These are phyloP conservation scores for Amiota minor DNA, from an alignment of 2,888 invertebrate species.

Conservation along the genomic window DNA sequence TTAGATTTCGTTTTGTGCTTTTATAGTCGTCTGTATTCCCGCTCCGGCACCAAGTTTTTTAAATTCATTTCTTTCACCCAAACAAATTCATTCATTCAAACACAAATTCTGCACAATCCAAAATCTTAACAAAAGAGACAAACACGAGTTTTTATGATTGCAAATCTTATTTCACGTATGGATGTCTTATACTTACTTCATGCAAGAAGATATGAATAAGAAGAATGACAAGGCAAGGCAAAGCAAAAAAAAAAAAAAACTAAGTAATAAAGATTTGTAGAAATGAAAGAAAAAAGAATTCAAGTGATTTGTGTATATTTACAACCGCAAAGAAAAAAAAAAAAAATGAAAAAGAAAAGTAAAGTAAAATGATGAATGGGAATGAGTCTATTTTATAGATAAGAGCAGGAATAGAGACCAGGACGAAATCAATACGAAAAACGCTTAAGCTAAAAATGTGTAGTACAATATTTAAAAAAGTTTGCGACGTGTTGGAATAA, in stretches of 20 bases:
- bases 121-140: too few species aligned
- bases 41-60: background rate
- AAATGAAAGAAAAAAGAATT: background rate
- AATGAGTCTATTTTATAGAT: background rate
- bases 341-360: background rate
- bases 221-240: background rate
- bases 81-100: too few species aligned
- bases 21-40: background rate
- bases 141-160: constrained; percentile 14
- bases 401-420: background rate
- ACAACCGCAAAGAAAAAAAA: constrained; percentile 18
- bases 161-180: constrained; percentile 20
- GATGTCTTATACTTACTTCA: constrained; percentile 14
- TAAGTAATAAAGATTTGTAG: constrained; percentile 2
- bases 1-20: constrained; percentile 15
- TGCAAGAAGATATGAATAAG: background rate
- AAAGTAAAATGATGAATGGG: background rate
- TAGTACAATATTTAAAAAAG: constrained; percentile 24
- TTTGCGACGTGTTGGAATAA: constrained; percentile 17
- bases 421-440: constrained; percentile 26
- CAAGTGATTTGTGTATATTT: constrained; percentile 27
- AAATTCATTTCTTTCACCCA: background rate
- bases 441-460: constrained; percentile 24
- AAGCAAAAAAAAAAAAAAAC: background rate
- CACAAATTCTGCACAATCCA: too few species aligned